A percentile compares a stretch with the other conserved stretches of the same genome.
Evolutionary conservation across 2,888 invertebrate species (phyloP).

Genomic region (Dryococelus australis): DNA sequence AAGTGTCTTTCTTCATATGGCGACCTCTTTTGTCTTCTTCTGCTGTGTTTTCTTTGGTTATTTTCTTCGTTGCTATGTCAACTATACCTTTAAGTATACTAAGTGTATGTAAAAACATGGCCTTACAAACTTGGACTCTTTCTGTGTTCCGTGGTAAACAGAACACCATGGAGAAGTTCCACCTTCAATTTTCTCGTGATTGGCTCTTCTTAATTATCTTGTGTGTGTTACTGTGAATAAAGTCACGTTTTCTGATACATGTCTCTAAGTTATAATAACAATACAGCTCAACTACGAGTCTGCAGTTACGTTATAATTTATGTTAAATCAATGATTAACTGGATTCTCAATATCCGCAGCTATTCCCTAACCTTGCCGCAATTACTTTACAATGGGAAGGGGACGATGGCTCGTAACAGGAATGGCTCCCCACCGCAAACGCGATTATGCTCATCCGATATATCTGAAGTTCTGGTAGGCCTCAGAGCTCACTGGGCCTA

Average conservation of each 20-base stretch:
- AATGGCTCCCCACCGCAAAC: too few relatives aligned
- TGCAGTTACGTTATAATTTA: too few relatives aligned
- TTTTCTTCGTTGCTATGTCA: neutral
- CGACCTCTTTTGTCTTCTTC: neutral
- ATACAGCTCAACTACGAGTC: too few relatives aligned
- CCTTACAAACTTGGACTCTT: constrained; percentile 24
- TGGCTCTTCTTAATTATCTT: neutral
- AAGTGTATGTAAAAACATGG: neutral
- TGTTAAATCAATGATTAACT: too few relatives aligned
- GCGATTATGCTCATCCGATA: too few relatives aligned
- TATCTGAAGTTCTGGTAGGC: too few relatives aligned
- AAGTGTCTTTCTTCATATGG: neutral
- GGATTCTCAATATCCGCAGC: too few relatives aligned
- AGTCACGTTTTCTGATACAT: neutral
- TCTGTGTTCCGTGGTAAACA: constrained; percentile 13
- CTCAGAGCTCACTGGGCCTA: too few relatives aligned
- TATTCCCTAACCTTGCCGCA: too few relatives aligned
- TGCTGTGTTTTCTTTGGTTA: neutral
- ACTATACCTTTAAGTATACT: neutral
- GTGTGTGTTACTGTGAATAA: neutral
- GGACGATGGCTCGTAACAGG: too few relatives aligned
- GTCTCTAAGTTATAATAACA: neutral
- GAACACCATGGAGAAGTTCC: neutral
- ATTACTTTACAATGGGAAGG: too few relatives aligned
- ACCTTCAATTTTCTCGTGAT: neutral